Percentiles rank a stretch among this genome's conserved stretches.
Evolutionary conservation across 2,888 invertebrate genomes (phyloP).

Genomic region (Cephus rjabovi): DNA sequence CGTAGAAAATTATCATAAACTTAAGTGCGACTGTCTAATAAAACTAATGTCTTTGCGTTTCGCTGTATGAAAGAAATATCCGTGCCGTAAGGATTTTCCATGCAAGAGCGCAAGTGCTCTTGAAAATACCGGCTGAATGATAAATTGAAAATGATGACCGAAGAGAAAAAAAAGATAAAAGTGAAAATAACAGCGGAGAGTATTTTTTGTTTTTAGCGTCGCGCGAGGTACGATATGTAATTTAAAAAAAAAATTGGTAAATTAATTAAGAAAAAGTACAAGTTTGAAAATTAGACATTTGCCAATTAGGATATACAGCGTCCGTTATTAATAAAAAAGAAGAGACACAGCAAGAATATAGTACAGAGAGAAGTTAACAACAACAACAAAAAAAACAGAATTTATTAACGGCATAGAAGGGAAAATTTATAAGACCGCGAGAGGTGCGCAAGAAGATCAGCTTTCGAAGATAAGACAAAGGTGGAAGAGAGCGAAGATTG

Average conservation of each 20-base stretch:
- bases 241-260: not conserved
- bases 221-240: not conserved
- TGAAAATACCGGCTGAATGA: not conserved
- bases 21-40: not conserved
- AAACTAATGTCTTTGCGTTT: not conserved
- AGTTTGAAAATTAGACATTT: not conserved
- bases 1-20: not conserved
- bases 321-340: not conserved
- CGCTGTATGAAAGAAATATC: not conserved
- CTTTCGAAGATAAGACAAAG: not conserved
- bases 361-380: not conserved
- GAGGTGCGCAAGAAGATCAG: not conserved
- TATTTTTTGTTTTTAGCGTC: not conserved
- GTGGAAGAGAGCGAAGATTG: not conserved
- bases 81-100: not conserved
- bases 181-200: constrained; percentile 23
- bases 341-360: not conserved
- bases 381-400: not conserved
- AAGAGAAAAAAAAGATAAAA: constrained; percentile 20
- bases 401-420: not conserved
- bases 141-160: constrained; percentile 12
- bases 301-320: not conserved
- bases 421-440: not conserved
- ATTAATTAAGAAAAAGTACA: not conserved
- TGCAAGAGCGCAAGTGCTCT: not conserved